A percentile compares a stretch with the other conserved stretches of the same genome.
Evolutionary conservation across 2,888 invertebrate genomes (phyloP).

Genomic region (Rhopalosiphum nymphaeae): DNA sequence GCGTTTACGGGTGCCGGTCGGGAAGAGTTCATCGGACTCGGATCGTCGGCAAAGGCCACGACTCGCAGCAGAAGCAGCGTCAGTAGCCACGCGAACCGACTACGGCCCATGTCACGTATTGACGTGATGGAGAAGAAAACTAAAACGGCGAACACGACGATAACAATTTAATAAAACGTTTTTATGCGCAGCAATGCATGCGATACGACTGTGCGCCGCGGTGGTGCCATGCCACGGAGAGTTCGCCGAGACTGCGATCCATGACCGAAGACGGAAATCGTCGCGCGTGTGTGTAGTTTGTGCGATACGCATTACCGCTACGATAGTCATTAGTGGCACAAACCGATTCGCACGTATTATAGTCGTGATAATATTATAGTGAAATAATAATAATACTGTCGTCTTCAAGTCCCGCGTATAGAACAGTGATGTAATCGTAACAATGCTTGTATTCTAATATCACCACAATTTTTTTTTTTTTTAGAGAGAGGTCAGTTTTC

Average conservation of each 20-base stretch:
- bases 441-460: too few relatives aligned
- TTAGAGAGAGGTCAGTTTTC: too few relatives aligned
- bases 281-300: neutral
- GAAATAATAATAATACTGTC: neutral
- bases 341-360: neutral
- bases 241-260: neutral
- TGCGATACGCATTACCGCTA: neutral
- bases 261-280: neutral
- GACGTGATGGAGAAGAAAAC: neutral
- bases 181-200: neutral
- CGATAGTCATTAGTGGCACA: neutral
- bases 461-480: too few relatives aligned
- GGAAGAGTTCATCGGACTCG: conserved; percentile 22
- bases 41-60: neutral
- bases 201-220: neutral
- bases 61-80: neutral
- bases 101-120: neutral
- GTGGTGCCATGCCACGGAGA: neutral
- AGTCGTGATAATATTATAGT: neutral
- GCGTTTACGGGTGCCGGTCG: neutral
- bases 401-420: neutral
- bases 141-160: neutral
- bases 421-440: neutral
- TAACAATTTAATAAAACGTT: neutral
- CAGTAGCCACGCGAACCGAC: neutral